Evolutionary conservation across 2,888 invertebrate genomes (phyloP), one percentile per base, ranked within the genome.

Genomic region (Imbricaverruca yamaguchii): DNA sequence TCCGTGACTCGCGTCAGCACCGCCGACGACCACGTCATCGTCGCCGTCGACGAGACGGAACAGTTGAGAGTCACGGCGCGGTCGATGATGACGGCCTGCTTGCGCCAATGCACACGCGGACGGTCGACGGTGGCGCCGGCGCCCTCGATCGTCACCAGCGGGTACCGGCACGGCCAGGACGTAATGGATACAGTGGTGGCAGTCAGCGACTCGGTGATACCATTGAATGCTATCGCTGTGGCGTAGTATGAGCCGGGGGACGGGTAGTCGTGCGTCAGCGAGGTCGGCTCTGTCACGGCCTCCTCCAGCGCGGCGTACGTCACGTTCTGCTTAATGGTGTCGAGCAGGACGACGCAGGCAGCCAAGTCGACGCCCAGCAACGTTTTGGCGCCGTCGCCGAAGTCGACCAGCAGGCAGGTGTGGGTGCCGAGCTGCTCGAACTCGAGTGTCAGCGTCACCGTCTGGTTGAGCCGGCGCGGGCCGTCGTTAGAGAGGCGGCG

Each of bases 331-430:
- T 77, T 81, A 39, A 63, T 78, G 21, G 56, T 67, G 13, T 55
- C 79, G 9, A 59, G 18, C 12, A 67, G 80, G 23, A 57, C 69
- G 10, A 21, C 53, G 23, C 61, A 25, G 59, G 80, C 65, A n/a
- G 13, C 59, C 21, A 55, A 18, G 56, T 25, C 56, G 18, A 53
- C 81, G 9, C 53, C 77, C 11, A 79, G 69, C n/a, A 81, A 55
- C 12, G 57, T 59, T 21, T 23, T 21, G 21, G 8, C 74, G 18
- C 55, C 61, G 39, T 81, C 79, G 3, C 67, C 39, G 11, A 81
- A n/a, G 23, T 69, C 79, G 23, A 82, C 56, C 11, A 82, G 80
- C 13, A 81, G 55, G 39, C 82, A 82, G 21, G 81, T 81, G n/a
- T 65, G 69, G 13, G 81, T 67, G 9, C 79, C 80, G 53, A 81